Conservation (phyloP, 2,797 vertebrate genomes). For the Microcaecilia unicolor region DNA sequence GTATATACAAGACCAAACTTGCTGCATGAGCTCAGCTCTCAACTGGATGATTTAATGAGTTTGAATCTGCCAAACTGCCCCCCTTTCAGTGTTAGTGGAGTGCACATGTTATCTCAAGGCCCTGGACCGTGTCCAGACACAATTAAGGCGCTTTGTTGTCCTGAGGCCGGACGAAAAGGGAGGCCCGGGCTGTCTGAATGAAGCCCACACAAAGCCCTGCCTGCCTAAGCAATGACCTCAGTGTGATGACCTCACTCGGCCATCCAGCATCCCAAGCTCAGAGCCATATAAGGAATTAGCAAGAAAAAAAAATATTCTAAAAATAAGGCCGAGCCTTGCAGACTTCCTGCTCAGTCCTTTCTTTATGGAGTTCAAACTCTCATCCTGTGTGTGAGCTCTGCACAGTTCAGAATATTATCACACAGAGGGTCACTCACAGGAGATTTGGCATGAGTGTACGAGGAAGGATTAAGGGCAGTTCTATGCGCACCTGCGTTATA, state of each 20-base stretch:
- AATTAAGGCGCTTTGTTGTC: slow-evolving; percentile 9
- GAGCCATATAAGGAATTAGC: slow-evolving; percentile 9
- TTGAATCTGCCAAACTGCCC: too few species aligned
- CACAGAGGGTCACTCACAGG: too few species aligned
- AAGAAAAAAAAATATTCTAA: neutral
- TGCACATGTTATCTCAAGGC: slow-evolving; percentile 5
- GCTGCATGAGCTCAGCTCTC: too few species aligned
- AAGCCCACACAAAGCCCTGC: neutral
- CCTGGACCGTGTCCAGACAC: slow-evolving; percentile 1
- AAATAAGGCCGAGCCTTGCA: neutral
- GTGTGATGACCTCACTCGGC: neutral
- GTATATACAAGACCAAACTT: too few species aligned
- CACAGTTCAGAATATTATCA: too few species aligned
- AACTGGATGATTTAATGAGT: too few species aligned
- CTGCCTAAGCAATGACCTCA: slow-evolving; percentile 1
- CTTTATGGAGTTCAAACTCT: neutral
- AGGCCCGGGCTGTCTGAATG: neutral
- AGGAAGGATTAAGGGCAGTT: too few species aligned
- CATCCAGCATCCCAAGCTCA: neutral
- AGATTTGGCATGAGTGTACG: too few species aligned
- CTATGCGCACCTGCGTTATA: too few species aligned
- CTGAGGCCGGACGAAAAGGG: neutral
- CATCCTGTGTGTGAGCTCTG: too few species aligned
- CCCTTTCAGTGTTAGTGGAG: too few species aligned
- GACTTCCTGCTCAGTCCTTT: neutral